Evolutionary conservation across 1,140 invertebrate species (phyloP).

Genomic region (Drosophila virilis): DNA sequence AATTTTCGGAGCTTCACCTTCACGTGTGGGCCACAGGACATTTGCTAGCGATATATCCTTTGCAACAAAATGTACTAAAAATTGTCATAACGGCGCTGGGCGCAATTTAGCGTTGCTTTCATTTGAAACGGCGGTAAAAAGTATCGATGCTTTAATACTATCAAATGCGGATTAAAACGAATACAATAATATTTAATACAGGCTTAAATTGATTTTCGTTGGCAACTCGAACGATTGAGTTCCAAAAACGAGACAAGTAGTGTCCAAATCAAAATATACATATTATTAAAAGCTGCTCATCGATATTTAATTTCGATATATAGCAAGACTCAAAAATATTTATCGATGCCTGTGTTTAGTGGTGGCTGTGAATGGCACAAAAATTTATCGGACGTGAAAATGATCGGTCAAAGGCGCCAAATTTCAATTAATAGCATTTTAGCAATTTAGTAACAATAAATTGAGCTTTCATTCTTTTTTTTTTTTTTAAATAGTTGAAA

Average conservation of each 20-base stretch:
- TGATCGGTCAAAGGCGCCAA: not conserved
- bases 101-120: slow-evolving; percentile 13
- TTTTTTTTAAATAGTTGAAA: not conserved
- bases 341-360: too few species aligned
- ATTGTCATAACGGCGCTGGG: slow-evolving; percentile 6
- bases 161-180: not conserved
- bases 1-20: slow-evolving; percentile 62
- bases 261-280: not conserved
- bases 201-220: not conserved
- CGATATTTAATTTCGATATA: not conserved
- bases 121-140: not conserved
- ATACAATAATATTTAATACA: not conserved
- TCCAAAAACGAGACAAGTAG: not conserved
- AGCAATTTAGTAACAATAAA: too few species aligned
- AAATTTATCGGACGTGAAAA: not conserved
- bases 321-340: too few species aligned
- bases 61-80: slow-evolving; percentile 37
- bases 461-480: not conserved
- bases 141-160: not conserved
- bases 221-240: not conserved
- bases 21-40: slow-evolving; percentile 53
- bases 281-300: not conserved
- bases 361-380: not conserved
- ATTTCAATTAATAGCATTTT: not conserved
- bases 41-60: slow-evolving; percentile 38